These are phyloP conservation scores for Esox niger DNA, from an alignment of 2,113 vertebrate genomes.

Conservation along the genomic window DNA sequence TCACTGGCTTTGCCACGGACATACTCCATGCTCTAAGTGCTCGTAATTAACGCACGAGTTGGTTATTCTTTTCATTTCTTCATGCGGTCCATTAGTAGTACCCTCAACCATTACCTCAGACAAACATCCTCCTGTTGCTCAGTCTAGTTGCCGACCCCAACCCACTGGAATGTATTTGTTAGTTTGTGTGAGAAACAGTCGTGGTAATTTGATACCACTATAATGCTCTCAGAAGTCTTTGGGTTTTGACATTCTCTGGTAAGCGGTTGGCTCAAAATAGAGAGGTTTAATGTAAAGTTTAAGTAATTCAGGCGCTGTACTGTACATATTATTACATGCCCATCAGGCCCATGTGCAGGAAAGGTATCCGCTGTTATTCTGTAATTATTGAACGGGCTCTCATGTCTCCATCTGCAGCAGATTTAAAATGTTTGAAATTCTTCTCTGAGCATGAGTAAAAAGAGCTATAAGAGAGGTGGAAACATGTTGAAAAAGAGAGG, in stretches of 20 bases:
- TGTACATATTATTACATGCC: slow-evolving; percentile 44
- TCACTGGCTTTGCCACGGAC: too few species aligned
- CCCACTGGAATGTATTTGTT: slow-evolving; percentile 5
- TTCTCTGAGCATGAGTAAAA: neutral
- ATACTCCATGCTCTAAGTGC: too few species aligned
- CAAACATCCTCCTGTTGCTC: too few species aligned
- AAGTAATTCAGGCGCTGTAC: slow-evolving; percentile 28
- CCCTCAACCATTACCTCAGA: too few species aligned
- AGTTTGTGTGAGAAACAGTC: slow-evolving; percentile 16
- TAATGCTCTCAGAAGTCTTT: neutral
- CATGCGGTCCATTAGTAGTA: too few species aligned
- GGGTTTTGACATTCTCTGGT: neutral
- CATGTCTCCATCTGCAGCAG: neutral
- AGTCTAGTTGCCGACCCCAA: too few species aligned
- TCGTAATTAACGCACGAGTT: too few species aligned
- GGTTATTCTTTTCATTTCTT: too few species aligned
- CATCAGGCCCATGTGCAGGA: neutral
- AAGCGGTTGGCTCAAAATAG: neutral
- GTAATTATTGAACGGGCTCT: neutral
- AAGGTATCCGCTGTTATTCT: too few species aligned
- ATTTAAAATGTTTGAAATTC: neutral
- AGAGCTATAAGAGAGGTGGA: neutral
- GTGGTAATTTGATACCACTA: neutral
- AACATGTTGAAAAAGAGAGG: too few species aligned
- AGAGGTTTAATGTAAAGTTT: slow-evolving; percentile 1